These are phyloP conservation scores for Shinisaurus crocodilurus DNA, from an alignment of 2,113 vertebrate species.

Conservation along the genomic window DNA sequence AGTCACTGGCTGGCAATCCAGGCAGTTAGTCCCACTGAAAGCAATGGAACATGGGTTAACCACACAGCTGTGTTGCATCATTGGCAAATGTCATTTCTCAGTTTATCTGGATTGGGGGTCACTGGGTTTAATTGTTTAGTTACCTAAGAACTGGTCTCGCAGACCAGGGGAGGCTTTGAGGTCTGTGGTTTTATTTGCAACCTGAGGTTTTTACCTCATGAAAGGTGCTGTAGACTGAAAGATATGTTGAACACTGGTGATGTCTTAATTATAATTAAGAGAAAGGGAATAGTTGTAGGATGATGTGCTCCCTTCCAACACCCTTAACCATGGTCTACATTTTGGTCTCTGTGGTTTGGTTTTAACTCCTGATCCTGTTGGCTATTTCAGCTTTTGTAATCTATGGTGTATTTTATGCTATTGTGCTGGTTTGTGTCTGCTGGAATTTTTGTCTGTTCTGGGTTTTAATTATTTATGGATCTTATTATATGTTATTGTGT, in stretches of 20 bases:
- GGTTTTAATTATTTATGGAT: not conserved
- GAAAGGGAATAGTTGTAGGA: not conserved
- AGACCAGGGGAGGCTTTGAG: not conserved
- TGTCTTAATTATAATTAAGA: not conserved
- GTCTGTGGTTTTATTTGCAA: not conserved
- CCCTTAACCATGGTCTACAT: too few relatives aligned
- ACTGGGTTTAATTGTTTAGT: not conserved
- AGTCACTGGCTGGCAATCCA: not conserved
- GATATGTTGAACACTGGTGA: not conserved
- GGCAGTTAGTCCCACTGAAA: not conserved
- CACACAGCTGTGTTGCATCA: too few relatives aligned
- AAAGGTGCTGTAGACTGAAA: not conserved
- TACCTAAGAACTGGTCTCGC: not conserved
- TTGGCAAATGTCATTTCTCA: not conserved
- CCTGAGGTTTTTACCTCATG: not conserved
- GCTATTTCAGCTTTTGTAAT: not conserved
- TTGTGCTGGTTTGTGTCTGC: not conserved
- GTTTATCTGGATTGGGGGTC: not conserved
- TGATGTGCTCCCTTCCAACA: not conserved
- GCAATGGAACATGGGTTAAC: not conserved
- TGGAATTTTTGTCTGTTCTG: not conserved
- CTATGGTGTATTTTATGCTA: not conserved
- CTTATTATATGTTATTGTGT: not conserved
- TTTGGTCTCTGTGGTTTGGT: not conserved
- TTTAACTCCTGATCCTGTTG: not conserved